Evolutionary conservation across 1,140 invertebrate genomes (phyloP).

Genomic region (Gonatopus flavifemur): DNA sequence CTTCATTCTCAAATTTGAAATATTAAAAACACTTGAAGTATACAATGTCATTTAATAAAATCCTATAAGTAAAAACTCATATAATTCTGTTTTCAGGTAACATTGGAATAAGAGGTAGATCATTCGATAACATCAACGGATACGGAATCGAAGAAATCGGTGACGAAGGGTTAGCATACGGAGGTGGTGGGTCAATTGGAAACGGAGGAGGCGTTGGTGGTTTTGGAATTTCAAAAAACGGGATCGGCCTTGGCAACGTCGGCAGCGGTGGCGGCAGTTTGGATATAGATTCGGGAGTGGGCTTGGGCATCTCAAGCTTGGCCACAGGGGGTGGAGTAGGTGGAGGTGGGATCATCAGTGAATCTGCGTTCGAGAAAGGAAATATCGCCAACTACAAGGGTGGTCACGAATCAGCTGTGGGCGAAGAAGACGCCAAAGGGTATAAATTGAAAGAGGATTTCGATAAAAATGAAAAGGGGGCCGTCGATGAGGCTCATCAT

Average conservation of each 20-base stretch:
- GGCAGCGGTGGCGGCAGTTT: constrained; percentile 11
- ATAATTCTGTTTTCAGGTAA: too few relatives aligned
- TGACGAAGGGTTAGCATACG: too few relatives aligned
- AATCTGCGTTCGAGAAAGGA: constrained; percentile 21
- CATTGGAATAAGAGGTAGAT: too few relatives aligned
- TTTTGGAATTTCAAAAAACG: too few relatives aligned
- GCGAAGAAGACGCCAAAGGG: constrained; percentile 56
- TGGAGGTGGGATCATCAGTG: constrained; percentile 5
- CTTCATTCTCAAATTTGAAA: too few relatives aligned
- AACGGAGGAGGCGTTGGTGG: too few relatives aligned
- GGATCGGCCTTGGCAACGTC: constrained; percentile 10
- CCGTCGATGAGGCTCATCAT: constrained; percentile 55
- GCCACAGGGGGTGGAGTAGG: constrained; percentile 11
- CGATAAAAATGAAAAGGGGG: constrained; percentile 62
- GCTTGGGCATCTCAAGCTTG: neutral
- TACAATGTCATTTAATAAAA: too few relatives aligned
- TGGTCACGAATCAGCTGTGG: constrained; percentile 22
- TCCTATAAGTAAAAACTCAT: too few relatives aligned
- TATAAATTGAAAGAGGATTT: constrained; percentile 57
- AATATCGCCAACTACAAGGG: constrained; percentile 14
- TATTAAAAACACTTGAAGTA: too few relatives aligned
- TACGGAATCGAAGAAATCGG: too few relatives aligned
- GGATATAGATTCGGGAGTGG: neutral
- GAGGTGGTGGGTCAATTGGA: too few relatives aligned
- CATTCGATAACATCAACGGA: too few relatives aligned